Conservation (phyloP, 2,113 vertebrate genomes). For the Gracilinanus agilis region DNA sequence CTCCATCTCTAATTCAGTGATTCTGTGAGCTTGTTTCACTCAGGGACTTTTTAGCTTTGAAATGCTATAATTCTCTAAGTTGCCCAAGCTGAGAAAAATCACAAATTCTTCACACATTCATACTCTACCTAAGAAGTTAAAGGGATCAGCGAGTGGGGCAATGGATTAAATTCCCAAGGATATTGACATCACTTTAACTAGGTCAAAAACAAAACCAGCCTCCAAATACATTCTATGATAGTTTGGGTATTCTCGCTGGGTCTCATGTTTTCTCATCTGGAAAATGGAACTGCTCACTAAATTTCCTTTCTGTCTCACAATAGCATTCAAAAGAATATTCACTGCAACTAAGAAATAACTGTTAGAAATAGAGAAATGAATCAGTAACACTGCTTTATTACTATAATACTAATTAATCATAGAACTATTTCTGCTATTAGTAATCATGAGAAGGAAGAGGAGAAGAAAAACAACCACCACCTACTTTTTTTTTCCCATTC, state of each 20-base stretch:
- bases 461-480: constrained; percentile 11
- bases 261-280: neutral
- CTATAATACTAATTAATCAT: neutral
- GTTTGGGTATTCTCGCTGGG: neutral
- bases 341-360: neutral
- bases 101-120: neutral
- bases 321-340: neutral
- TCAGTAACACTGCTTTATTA: neutral
- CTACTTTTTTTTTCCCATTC: neutral
- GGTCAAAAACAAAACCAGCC: neutral
- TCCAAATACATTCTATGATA: neutral
- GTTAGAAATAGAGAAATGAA: neutral
- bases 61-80: neutral
- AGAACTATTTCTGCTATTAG: no score
- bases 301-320: neutral
- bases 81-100: neutral
- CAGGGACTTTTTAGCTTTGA: neutral
- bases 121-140: neutral
- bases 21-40: neutral
- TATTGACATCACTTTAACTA: neutral
- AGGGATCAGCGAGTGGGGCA: neutral
- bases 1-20: neutral
- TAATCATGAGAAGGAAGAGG: no score
- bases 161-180: neutral
- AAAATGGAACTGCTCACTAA: neutral